A percentile compares a stretch with the other conserved stretches of the same genome.
These are phyloP conservation scores for Halictus ligatus DNA, from an alignment of 2,888 invertebrate genomes.

Conservation along the genomic window DNA sequence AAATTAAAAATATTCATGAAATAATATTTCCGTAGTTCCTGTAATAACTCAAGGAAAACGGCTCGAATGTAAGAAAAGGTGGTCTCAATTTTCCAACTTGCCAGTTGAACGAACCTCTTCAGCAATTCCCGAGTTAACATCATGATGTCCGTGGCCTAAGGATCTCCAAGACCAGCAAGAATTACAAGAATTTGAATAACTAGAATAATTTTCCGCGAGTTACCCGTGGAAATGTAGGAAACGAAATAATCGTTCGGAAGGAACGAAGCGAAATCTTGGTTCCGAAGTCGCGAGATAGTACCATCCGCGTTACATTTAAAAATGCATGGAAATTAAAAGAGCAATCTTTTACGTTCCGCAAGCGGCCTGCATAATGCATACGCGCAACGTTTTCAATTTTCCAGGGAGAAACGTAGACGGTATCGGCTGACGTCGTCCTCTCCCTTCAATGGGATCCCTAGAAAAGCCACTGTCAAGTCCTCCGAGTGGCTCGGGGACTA, in stretches of 20 bases:
- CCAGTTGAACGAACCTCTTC: neutral
- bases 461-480: slow-evolving; percentile 23
- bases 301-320: neutral
- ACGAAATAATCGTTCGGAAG: neutral
- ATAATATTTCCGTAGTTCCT: neutral
- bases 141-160: neutral
- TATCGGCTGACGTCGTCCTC: slow-evolving; percentile 19
- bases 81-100: neutral
- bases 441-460: neutral
- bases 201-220: neutral
- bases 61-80: neutral
- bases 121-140: neutral
- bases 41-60: neutral
- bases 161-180: neutral
- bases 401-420: slow-evolving; percentile 51
- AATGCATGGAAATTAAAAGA: slow-evolving; percentile 1
- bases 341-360: slow-evolving; percentile 13
- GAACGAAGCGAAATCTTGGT: neutral
- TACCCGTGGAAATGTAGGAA: neutral
- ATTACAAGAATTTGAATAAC: neutral
- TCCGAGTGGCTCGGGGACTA: slow-evolving; percentile 12
- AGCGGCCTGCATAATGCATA: slow-evolving; percentile 49
- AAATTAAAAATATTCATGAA: neutral
- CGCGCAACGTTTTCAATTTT: slow-evolving; percentile 70
- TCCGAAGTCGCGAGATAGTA: neutral